phyloP scores from a whole-genome alignment of 1,140 invertebrate species.

The Diploscapter pachys region DNA sequence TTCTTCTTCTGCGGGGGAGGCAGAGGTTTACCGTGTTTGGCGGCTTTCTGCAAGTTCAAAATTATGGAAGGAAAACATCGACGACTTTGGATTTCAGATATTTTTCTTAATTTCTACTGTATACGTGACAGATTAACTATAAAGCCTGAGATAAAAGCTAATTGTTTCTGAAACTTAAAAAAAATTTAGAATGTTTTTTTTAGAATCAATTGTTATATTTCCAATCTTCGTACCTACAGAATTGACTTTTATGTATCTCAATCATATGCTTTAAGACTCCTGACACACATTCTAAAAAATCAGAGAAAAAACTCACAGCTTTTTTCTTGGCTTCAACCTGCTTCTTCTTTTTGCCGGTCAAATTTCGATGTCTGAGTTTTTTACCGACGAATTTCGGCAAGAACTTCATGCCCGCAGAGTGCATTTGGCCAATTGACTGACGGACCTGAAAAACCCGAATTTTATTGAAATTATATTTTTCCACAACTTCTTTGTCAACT shows the following conservation, averaged over 20 bases:
- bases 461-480: background rate
- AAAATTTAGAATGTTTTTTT: background rate
- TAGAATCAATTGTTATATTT: background rate
- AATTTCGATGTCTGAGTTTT: slow-evolving; percentile 26
- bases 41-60: slow-evolving; percentile 16
- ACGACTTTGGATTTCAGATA: background rate
- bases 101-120: background rate
- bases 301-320: background rate
- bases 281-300: background rate
- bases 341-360: slow-evolving; percentile 23
- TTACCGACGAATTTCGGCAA: slow-evolving; percentile 30
- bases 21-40: slow-evolving; percentile 11
- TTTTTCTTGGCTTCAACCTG: slow-evolving; percentile 13
- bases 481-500: background rate
- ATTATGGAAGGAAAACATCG: background rate
- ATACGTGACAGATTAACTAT: background rate
- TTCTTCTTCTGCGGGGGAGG: slow-evolving; percentile 17
- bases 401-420: slow-evolving; percentile 30
- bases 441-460: background rate
- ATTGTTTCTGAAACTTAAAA: background rate
- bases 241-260: slow-evolving; percentile 2
- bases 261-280: background rate
- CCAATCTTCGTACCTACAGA: background rate
- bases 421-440: slow-evolving; percentile 28
- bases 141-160: background rate